Evolutionary conservation across 2,113 vertebrate genomes (phyloP), one percentile per base, ranked within the genome.

Genomic region (Callocephalon fimbriatum): DNA sequence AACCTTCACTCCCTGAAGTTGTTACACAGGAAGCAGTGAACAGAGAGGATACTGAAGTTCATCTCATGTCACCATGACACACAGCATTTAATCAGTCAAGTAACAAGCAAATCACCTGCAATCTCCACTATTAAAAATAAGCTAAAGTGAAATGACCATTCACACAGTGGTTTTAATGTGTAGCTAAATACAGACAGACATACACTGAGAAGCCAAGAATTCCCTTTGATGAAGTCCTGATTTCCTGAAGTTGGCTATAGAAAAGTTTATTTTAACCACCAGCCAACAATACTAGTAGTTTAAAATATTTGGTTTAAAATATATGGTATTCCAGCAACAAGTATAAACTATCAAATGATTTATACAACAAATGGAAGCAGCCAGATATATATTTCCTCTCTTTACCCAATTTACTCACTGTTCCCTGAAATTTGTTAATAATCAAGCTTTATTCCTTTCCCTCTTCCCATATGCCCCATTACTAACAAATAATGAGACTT

Each of bases 401-500:
- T 92, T 95, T 91, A 95, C 88, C 86, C 40, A 81, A 72, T 95
- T 91, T 84, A 78, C 9, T 78, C 70, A 38, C 13, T 42, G 26
- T 89, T 91, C 65, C 79, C 86, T 95, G 76, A 91, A 96, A 95
- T 7, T 9, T 68, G 72, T 82, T 94, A 84, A 90, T 84, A 91
- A 84, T 61, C 58, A 92, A 78, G 26, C 74, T 21, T 12, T 61
- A 77, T 67, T 87, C 59, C 20, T 85, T 88, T 62, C 37, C 14
- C 35, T 84, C 74, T 93, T 94, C 58, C 38, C 44, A 83, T 90
- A 95, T 94, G 90, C 18, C 44, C 63, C 65, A 88, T 91, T 91
- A 77, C 40, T 53, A 93, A 86, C 27, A 93, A 97, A 91, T 83
- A 92, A 96, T 59, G 73, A 94, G 78, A 86, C 73, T 92, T 95